Evolutionary conservation across 2,888 invertebrate species (phyloP), one percentile per base, ranked within the genome.

Genomic region (Athetis lepigone): DNA sequence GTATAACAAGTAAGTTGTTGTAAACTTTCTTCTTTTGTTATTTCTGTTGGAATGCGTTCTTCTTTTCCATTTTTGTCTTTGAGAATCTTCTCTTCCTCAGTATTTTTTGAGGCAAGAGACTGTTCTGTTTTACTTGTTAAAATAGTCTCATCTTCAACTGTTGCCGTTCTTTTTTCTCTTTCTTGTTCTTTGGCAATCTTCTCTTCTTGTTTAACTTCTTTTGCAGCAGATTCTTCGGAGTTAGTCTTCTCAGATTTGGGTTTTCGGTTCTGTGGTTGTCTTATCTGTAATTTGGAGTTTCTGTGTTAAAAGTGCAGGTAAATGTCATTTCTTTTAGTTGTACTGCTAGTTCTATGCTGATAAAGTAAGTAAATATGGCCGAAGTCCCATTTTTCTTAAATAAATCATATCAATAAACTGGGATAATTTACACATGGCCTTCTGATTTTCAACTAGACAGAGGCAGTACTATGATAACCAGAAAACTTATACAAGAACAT

Each of bases 201-300:
- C 27, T 29, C 16, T 16, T 52, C 21, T 18, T 40, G 13, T 52
- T 42, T 27, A 1, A 9, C 7, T 59, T 45, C 9, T 49, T 2
- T 5, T 16, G 6, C 3, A 13, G 4, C 9, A 1, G 16, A 4
- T 9, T 8, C 5, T 27, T 59, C 8, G 29, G 23, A 21, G 13
- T 4, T 49, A 8, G 13, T 13, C 5, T 1, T 33, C 2, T 59
- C 8, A 0, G 9, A 4, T 33, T 4, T 59, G 3, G 6, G n/a
- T 27, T 1, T 37, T 50, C 21, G 16, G 3, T 4, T 21, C 0
- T 45, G 19, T 21, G 25, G 36, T 11, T 33, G 19, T 18, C 40
- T 47, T n/a, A 69, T 47, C 69, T 69, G 60, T 40, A 68, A 13
- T 13, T 0, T 19, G 16, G 16, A 11, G 9, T n/a, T 33, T 25